Conservation (phyloP, 1,140 invertebrate genomes). For the Neodiprion lecontei region DNA sequence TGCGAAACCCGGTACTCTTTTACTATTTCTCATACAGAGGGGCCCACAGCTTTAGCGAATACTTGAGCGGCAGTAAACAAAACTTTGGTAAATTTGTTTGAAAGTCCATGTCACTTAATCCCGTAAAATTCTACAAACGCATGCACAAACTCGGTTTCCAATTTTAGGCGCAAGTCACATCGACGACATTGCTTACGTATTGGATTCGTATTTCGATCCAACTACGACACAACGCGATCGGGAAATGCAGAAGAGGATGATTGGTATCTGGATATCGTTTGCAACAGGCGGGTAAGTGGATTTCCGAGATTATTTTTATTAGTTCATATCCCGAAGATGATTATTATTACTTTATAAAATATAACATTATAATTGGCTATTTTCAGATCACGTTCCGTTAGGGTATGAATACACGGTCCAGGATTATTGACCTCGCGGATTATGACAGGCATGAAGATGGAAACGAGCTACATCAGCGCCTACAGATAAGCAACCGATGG, state of each 20-base stretch:
- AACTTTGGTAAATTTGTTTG: slow-evolving; percentile 61
- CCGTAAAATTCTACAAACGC: background rate
- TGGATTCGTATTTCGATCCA: slow-evolving; percentile 46
- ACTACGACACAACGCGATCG: slow-evolving; percentile 53
- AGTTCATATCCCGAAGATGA: slow-evolving; percentile 1
- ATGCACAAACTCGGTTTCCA: slow-evolving; percentile 1
- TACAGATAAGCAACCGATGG: too few relatives aligned
- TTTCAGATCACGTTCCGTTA: background rate
- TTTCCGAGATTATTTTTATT: slow-evolving; percentile 5
- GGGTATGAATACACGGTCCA: slow-evolving; percentile 32
- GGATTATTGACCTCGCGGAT: slow-evolving; percentile 44
- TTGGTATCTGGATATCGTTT: slow-evolving; percentile 65
- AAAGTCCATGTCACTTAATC: background rate
- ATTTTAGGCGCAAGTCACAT: slow-evolving; percentile 66
- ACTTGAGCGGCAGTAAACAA: slow-evolving; percentile 54
- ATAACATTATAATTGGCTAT: too few relatives aligned
- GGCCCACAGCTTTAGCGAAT: slow-evolving; percentile 62
- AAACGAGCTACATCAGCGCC: slow-evolving; percentile 25
- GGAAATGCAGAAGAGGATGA: slow-evolving; percentile 61
- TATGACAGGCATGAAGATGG: slow-evolving; percentile 50
- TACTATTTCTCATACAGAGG: slow-evolving; percentile 66
- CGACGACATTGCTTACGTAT: slow-evolving; percentile 63
- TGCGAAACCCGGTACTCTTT: slow-evolving; percentile 66
- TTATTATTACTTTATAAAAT: background rate
- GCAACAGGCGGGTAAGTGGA: slow-evolving; percentile 62